Percentiles rank a stretch among this genome's conserved stretches.
Conservation (phyloP, 2,888 invertebrate genomes). For the Drosophila peninsularis region DNA sequence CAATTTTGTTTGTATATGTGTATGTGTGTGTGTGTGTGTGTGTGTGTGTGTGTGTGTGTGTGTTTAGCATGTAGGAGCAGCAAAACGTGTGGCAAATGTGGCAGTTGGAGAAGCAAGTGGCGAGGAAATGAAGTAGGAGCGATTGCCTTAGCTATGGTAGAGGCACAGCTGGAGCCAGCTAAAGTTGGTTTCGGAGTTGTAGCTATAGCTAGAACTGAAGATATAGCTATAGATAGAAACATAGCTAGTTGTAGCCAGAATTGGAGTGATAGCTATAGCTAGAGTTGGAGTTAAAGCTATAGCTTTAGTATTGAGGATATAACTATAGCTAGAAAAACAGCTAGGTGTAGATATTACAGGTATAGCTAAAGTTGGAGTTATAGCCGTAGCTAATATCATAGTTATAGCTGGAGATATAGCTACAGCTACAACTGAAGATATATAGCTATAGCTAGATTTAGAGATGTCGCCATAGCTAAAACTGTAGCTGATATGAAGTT, state of each 20-base stretch:
- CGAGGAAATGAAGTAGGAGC: background rate
- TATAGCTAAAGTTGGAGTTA: too few relatives aligned
- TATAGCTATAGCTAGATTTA: background rate
- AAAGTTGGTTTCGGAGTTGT: background rate
- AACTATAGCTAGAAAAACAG: too few relatives aligned
- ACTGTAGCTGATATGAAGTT: background rate
- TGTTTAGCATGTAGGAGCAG: conserved; percentile 1
- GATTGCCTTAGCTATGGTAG: too few relatives aligned
- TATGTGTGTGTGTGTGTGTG: background rate
- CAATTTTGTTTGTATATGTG: background rate
- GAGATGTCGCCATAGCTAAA: background rate
- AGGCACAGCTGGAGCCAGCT: background rate
- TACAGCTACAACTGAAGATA: too few relatives aligned
- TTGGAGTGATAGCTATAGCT: background rate
- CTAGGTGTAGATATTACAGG: too few relatives aligned
- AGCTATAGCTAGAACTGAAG: too few relatives aligned
- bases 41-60: background rate
- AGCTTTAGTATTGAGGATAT: too few relatives aligned
- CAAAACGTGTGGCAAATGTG: conserved; percentile 7
- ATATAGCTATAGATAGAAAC: background rate
- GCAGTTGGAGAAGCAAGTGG: background rate
- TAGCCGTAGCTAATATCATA: too few relatives aligned
- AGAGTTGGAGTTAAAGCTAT: too few relatives aligned
- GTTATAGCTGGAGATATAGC: too few relatives aligned
- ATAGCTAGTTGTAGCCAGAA: background rate